These are phyloP conservation scores for Grallaria varia DNA, from an alignment of 2,113 vertebrate species.

Conservation along the genomic window DNA sequence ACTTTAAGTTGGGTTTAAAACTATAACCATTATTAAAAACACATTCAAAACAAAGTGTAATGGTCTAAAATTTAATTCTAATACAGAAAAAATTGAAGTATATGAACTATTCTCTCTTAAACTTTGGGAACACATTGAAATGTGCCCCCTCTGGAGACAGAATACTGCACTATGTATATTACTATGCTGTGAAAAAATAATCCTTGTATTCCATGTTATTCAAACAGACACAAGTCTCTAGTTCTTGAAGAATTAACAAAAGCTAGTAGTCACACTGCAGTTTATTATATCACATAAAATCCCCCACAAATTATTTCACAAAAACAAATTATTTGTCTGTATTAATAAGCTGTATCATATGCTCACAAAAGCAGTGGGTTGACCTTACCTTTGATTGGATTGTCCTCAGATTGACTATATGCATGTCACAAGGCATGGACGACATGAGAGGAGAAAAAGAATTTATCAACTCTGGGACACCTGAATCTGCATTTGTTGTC, in stretches of 20 bases:
- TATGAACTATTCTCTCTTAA: not conserved
- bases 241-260: not conserved
- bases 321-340: not conserved
- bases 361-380: not conserved
- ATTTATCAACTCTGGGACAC: slow-evolving; percentile 60
- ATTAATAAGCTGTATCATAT: not conserved
- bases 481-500: slow-evolving; percentile 53
- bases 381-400: slow-evolving; percentile 84
- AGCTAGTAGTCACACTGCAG: not conserved
- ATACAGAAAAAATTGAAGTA: not conserved
- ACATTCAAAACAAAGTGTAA: not conserved
- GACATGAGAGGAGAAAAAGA: slow-evolving; percentile 77
- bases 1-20: not conserved
- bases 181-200: not conserved
- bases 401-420: slow-evolving; percentile 87
- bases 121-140: not conserved
- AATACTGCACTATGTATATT: not conserved
- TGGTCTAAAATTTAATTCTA: not conserved
- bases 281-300: not conserved
- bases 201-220: not conserved
- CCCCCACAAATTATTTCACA: fast-evolving
- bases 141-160: not conserved
- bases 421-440: slow-evolving; percentile 88
- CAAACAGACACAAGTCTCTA: not conserved
- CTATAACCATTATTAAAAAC: not conserved